These are phyloP conservation scores for Acipenser transmontanus DNA, from an alignment of 2,797 vertebrate genomes.

Conservation along the genomic window DNA sequence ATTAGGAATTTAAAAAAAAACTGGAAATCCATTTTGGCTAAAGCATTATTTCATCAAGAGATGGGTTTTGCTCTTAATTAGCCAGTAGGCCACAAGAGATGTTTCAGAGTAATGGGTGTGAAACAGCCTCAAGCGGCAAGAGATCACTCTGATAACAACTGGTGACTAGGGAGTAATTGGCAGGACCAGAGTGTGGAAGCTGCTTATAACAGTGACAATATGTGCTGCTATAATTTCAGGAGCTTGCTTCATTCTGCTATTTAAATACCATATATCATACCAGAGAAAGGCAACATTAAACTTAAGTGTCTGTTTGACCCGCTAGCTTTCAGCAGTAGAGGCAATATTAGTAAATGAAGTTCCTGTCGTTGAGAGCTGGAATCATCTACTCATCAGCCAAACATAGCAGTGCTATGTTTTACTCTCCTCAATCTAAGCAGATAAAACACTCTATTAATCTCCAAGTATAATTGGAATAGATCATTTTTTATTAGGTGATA, in stretches of 20 bases:
- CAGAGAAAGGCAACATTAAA: slow-evolving; percentile 32
- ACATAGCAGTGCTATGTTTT: background rate
- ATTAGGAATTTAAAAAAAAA: slow-evolving; percentile 51
- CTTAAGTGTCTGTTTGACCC: slow-evolving; percentile 17
- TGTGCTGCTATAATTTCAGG: slow-evolving; percentile 42
- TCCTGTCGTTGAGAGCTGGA: background rate
- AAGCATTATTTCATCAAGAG: slow-evolving; percentile 66
- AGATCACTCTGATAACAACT: slow-evolving; percentile 54
- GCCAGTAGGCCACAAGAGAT: slow-evolving; percentile 59
- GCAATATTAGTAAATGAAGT: background rate
- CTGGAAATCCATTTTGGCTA: slow-evolving; percentile 49
- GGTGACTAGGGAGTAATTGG: slow-evolving; percentile 62
- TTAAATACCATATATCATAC: slow-evolving; percentile 45
- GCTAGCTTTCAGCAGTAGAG: background rate
- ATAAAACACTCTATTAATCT: background rate
- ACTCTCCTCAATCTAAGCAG: background rate
- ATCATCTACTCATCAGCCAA: background rate
- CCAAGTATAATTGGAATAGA: no score
- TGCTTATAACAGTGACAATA: slow-evolving; percentile 52
- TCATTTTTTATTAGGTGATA: no score
- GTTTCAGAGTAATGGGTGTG: slow-evolving; percentile 63
- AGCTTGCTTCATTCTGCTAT: slow-evolving; percentile 44
- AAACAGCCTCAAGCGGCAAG: slow-evolving; percentile 59
- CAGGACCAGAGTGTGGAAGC: slow-evolving; percentile 35
- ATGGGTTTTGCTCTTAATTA: slow-evolving; percentile 73